Base-by-base conservation (phyloP, 2,888 invertebrate genomes). In the Oligia latruncula region DNA sequence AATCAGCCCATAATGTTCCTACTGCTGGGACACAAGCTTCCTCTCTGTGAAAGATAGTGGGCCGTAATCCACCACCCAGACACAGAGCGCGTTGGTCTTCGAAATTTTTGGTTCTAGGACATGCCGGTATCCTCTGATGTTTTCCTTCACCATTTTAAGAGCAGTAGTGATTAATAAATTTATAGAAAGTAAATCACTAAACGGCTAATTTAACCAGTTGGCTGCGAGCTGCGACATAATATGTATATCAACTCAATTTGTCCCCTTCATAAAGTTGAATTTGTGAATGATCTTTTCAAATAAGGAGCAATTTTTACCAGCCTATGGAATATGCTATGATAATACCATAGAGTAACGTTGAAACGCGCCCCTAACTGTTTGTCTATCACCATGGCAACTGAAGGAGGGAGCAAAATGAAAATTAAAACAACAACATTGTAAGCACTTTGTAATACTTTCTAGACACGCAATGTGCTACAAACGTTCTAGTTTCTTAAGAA, bases 341-440 rank as follows among this genome's bases (percentile, higher is more conserved):
- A 58, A 65, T n/a, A 43, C 60, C 29, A 49, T 58, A 35, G 5
- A 29, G 40, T 60, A 11, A 58, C 23, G 35, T 80, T 65, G 43
- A 81, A 80, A 81, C 58, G 55, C 74, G 43, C 64, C 64, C 73
- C 81, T 67, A n/a, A 35, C 60, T 73, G 85, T 72, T 82, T 72
- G 82, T 73, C 58, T 85, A 70, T 84, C 35, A 55, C 85, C 73
- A 80, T 73, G 64, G 73, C 64, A 65, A 84, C 80, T 23, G 35
- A 64, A 49, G 9, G 35, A 73, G 49, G 80, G 68, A 84, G 85
- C 43, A 60, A 71, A 70, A 60, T 62, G 35, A 70, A 68, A 70
- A 72, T 65, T 82, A 71, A 84, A 70, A 73, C 85, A 73, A 84
- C 84, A 64, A 70, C 68, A 65, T 52, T 72, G 49, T 20, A 78